Evolutionary conservation across 2,113 vertebrate species (phyloP).

Genomic region (Cyprinodon variegatus): DNA sequence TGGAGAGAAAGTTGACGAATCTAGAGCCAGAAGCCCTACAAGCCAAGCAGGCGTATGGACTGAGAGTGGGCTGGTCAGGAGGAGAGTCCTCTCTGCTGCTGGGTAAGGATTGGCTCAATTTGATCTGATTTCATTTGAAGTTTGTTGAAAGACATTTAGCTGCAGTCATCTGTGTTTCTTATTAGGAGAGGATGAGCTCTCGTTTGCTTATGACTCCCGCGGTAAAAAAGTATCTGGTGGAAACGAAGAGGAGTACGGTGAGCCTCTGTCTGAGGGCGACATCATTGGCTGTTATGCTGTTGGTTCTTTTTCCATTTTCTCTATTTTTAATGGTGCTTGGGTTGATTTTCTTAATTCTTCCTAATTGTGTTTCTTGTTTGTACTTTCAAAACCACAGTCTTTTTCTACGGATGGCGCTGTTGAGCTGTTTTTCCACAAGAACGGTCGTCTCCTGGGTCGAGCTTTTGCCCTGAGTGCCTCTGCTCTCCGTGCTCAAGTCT

Average conservation of each 20-base stretch:
- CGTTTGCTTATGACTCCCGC: slow-evolving; percentile 85
- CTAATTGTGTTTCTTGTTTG: not conserved
- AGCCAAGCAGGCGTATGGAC: slow-evolving; percentile 69
- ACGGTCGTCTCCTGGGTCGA: slow-evolving; percentile 82
- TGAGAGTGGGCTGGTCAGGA: slow-evolving; percentile 89
- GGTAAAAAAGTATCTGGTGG: slow-evolving; percentile 84
- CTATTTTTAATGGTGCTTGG: not conserved
- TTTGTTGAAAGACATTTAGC: not conserved
- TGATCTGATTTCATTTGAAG: not conserved
- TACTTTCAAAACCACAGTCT: slow-evolving; percentile 30
- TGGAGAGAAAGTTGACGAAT: slow-evolving; percentile 79
- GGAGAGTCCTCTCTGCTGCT: slow-evolving; percentile 81
- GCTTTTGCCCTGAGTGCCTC: slow-evolving; percentile 80
- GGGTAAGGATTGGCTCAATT: slow-evolving; percentile 71
- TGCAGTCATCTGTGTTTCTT: not conserved
- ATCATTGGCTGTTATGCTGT: slow-evolving; percentile 91
- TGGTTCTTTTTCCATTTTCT: slow-evolving; percentile 50
- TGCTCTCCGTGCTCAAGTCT: slow-evolving; percentile 67
- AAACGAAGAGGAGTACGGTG: slow-evolving; percentile 84
- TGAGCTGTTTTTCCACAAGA: slow-evolving; percentile 87
- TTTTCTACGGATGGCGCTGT: slow-evolving; percentile 69
- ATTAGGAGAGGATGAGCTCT: slow-evolving; percentile 86
- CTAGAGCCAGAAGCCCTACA: slow-evolving; percentile 56
- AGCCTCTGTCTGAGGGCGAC: slow-evolving; percentile 84
- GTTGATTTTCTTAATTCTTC: not conserved